Conservation (phyloP, 2,797 vertebrate genomes). For the Sebastes reedi region DNA sequence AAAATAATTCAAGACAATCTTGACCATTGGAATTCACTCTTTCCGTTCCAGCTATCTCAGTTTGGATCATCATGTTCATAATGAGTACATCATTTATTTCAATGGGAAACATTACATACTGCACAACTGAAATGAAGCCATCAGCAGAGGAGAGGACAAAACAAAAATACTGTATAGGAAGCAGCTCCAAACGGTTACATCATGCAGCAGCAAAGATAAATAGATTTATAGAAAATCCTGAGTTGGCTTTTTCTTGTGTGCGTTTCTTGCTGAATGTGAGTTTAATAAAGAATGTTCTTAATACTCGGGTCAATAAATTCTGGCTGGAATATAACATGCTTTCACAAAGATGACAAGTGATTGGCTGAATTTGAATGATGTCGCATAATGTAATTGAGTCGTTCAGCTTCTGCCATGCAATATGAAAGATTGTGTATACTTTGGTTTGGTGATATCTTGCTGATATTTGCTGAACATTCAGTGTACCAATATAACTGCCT, state of each 20-base stretch:
- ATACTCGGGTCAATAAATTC: conserved; percentile 18
- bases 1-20: conserved; percentile 18
- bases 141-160: not conserved
- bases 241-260: conserved; percentile 10
- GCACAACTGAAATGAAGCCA: not conserved
- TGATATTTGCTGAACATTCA: conserved; percentile 20
- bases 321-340: not conserved
- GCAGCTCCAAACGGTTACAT: not conserved
- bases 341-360: conserved; percentile 18
- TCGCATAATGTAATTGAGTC: not conserved
- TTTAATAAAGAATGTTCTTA: conserved; percentile 18
- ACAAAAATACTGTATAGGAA: not conserved
- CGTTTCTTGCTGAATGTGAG: conserved; percentile 28
- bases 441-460: not conserved
- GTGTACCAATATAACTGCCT: not conserved
- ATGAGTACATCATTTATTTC: not conserved
- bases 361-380: conserved; percentile 18
- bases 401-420: not conserved
- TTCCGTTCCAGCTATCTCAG: conserved; percentile 5
- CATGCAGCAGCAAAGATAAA: conserved; percentile 13
- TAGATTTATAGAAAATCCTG: conserved; percentile 26
- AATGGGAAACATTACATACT: not conserved
- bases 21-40: not conserved
- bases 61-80: not conserved
- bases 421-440: not conserved